Evolutionary conservation across 2,113 vertebrate genomes (phyloP).

Genomic region (Diadophis punctatus): DNA sequence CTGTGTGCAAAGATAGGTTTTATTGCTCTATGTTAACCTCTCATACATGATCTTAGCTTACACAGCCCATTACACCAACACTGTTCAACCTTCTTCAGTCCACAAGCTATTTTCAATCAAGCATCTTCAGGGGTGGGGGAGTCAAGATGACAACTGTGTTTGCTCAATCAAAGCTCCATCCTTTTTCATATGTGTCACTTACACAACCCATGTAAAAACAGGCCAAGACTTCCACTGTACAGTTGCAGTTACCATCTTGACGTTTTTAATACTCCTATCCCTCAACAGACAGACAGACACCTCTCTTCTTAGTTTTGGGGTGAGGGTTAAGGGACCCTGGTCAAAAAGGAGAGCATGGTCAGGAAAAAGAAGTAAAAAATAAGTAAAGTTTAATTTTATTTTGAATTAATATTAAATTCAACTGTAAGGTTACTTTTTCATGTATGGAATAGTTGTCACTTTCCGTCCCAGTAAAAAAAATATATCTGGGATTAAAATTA

Average conservation of each 20-base stretch:
- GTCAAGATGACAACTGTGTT: background rate
- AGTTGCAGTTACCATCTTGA: background rate
- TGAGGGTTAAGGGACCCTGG: background rate
- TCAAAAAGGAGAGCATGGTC: background rate
- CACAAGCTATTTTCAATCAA: background rate
- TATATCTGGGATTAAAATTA: background rate
- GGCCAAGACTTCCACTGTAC: background rate
- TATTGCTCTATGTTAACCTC: background rate
- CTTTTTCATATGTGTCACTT: background rate
- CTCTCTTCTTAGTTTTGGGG: background rate
- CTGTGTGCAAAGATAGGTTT: background rate
- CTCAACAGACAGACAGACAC: background rate
- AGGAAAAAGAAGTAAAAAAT: background rate
- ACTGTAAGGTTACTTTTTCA: background rate
- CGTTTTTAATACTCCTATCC: background rate
- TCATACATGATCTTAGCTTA: background rate
- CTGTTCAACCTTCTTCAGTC: background rate
- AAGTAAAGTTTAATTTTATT: background rate
- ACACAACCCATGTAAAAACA: background rate
- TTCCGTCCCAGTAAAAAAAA: background rate
- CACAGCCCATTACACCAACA: background rate
- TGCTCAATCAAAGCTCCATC: background rate
- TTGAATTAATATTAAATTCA: background rate
- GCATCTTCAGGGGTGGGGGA: background rate
- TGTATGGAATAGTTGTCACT: background rate